These are phyloP conservation scores for Dastarcus helophoroides DNA, from an alignment of 2,888 invertebrate species.

Conservation along the genomic window DNA sequence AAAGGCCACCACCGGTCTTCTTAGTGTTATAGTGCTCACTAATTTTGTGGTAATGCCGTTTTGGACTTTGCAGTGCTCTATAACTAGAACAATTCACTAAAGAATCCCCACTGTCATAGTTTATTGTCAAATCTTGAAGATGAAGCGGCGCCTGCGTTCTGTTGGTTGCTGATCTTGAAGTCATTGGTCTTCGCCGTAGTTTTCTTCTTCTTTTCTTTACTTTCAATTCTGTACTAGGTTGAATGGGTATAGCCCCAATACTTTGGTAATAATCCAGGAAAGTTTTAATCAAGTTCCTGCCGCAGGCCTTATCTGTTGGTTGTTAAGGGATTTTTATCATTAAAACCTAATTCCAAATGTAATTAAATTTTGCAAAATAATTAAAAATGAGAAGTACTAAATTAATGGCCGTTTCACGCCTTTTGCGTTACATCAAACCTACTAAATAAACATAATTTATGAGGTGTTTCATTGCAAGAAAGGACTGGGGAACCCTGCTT, in stretches of 20 bases:
- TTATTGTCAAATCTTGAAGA: slow-evolving; percentile 43
- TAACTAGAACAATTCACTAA: slow-evolving; percentile 34
- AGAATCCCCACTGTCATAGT: slow-evolving; percentile 44
- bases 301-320: slow-evolving; percentile 59
- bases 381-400: no score
- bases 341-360: slow-evolving; percentile 2
- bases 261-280: slow-evolving; percentile 72
- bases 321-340: slow-evolving; percentile 21
- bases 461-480: no score
- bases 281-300: slow-evolving; percentile 63
- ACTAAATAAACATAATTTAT: no score
- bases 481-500: no score
- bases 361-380: no score
- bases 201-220: slow-evolving; percentile 26
- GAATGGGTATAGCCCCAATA: slow-evolving; percentile 52
- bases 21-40: slow-evolving; percentile 18
- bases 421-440: no score
- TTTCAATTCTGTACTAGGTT: slow-evolving; percentile 35
- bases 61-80: slow-evolving; percentile 24
- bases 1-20: slow-evolving; percentile 13
- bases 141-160: slow-evolving; percentile 41
- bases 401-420: no score
- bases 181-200: slow-evolving; percentile 25
- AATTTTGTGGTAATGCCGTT: slow-evolving; percentile 21
- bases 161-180: slow-evolving; percentile 39